Evolutionary conservation across 2,888 invertebrate genomes (phyloP).

Genomic region (Shargacucullia verbasci): DNA sequence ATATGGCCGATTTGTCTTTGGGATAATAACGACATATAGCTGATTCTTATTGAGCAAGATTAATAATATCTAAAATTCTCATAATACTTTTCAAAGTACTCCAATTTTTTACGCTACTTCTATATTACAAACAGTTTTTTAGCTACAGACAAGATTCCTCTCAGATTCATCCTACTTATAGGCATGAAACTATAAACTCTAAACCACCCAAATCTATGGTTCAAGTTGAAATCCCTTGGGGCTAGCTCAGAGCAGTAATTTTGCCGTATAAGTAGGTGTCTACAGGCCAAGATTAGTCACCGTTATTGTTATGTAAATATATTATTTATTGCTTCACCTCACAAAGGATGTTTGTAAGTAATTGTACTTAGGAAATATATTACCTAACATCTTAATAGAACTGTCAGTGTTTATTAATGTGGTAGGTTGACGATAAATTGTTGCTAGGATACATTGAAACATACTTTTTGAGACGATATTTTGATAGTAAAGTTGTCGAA

Average conservation of each 20-base stretch:
- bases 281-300: constrained; percentile 69
- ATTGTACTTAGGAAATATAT: constrained; percentile 27
- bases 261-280: constrained; percentile 72
- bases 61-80: too few species aligned
- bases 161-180: constrained; percentile 12
- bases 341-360: constrained; percentile 41
- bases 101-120: too few species aligned
- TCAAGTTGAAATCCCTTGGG: constrained; percentile 44
- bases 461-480: too few species aligned
- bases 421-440: background rate
- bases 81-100: too few species aligned
- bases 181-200: constrained; percentile 20
- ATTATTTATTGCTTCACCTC: constrained; percentile 58
- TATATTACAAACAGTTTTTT: too few species aligned
- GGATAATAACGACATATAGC: too few species aligned
- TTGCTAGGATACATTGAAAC: background rate
- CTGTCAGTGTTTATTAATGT: constrained; percentile 2
- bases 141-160: constrained; percentile 8
- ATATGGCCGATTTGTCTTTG: too few species aligned
- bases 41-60: too few species aligned
- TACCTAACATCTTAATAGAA: constrained; percentile 31
- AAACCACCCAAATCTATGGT: constrained; percentile 23
- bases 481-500: too few species aligned
- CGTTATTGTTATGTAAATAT: constrained; percentile 78
- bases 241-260: constrained; percentile 66